Conservation (phyloP, 2,113 vertebrate genomes). For the Mustela nigripes region DNA sequence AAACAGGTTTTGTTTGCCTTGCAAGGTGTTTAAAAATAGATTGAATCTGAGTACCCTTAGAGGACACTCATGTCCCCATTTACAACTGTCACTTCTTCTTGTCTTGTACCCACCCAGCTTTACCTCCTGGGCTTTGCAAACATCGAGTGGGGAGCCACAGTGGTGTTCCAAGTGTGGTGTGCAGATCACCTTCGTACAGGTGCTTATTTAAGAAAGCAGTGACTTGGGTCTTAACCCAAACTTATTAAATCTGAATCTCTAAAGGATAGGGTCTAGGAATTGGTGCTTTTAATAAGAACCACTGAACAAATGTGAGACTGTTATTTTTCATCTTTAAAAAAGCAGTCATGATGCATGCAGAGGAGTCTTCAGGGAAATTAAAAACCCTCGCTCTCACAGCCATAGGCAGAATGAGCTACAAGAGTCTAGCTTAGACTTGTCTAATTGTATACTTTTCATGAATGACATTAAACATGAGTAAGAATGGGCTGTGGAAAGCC, state of each 20-base stretch:
- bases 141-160: no score
- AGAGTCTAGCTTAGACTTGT: conserved; percentile 11
- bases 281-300: conserved; percentile 60
- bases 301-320: neutral
- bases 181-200: neutral
- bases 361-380: conserved; percentile 76
- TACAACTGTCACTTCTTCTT: neutral
- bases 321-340: conserved; percentile 80
- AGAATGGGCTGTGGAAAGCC: neutral
- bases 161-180: neutral
- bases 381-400: conserved; percentile 63
- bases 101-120: neutral
- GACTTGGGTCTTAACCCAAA: neutral
- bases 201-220: neutral
- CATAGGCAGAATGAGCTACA: conserved; percentile 63
- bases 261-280: neutral
- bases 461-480: conserved; percentile 68
- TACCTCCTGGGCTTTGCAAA: neutral
- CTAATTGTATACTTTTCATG: conserved; percentile 69
- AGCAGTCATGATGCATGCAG: conserved; percentile 25
- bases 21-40: neutral
- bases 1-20: neutral
- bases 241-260: neutral
- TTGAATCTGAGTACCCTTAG: neutral
- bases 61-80: neutral